Conservation (phyloP, 2,888 invertebrate species). For the Arge pagana region DNA sequence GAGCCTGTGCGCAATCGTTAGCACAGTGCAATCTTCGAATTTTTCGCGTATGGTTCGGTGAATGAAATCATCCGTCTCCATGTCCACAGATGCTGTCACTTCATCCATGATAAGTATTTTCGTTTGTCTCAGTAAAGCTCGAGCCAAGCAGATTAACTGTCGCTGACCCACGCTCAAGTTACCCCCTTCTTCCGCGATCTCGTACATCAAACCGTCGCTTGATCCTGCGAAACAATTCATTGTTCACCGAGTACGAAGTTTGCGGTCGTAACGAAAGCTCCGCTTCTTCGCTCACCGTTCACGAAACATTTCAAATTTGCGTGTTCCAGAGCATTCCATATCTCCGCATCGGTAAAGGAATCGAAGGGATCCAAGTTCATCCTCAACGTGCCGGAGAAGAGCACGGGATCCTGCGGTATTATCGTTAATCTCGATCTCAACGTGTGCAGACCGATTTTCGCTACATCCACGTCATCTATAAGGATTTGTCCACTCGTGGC, state of each 20-base stretch:
- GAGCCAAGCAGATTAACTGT: conserved; percentile 85
- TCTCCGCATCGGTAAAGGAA: conserved; percentile 74
- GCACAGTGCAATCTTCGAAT: conserved; percentile 84
- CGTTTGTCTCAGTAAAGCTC: conserved; percentile 84
- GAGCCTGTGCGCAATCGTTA: conserved; percentile 91
- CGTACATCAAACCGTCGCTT: conserved; percentile 77
- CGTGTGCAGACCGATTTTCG: conserved; percentile 82
- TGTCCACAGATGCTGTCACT: conserved; percentile 89
- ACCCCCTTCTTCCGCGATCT: conserved; percentile 89
- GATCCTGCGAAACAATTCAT: conserved; percentile 60
- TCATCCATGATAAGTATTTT: conserved; percentile 85
- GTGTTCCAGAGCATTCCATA: conserved; percentile 88
- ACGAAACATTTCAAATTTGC: conserved; percentile 89
- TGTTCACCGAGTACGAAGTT: not conserved
- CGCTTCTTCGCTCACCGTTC: conserved; percentile 60
- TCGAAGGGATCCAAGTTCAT: conserved; percentile 93
- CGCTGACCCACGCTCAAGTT: conserved; percentile 89
- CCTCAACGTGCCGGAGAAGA: conserved; percentile 89
- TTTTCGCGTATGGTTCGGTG: conserved; percentile 86
- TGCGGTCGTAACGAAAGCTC: not conserved
- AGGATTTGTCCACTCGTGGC: conserved; percentile 78
- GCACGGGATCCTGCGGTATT: conserved; percentile 91
- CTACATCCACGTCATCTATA: conserved; percentile 83
- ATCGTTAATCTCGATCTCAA: conserved; percentile 83
- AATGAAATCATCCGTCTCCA: conserved; percentile 89